Evolutionary conservation across 1,140 invertebrate genomes (phyloP).

Genomic region (Nephila pilipes): DNA sequence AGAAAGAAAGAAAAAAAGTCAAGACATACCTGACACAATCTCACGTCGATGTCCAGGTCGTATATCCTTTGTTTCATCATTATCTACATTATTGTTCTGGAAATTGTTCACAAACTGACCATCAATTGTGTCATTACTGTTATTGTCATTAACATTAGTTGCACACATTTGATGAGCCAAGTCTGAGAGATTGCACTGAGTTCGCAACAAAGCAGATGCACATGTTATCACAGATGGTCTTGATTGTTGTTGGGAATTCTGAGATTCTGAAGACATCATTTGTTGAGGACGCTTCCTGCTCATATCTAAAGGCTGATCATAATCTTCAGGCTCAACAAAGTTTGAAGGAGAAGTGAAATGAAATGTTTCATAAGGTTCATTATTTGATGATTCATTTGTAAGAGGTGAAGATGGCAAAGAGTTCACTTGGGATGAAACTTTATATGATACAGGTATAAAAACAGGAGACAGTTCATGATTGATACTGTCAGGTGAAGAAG

Average conservation of each 20-base stretch:
- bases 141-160: constrained; percentile 53
- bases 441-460: constrained; percentile 17
- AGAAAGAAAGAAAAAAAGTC: too few relatives aligned
- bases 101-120: constrained; percentile 45
- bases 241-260: constrained; percentile 76
- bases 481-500: constrained; percentile 73
- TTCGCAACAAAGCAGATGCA: constrained; percentile 78
- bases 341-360: constrained; percentile 13
- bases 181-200: constrained; percentile 64
- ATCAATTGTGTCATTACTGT: constrained; percentile 1
- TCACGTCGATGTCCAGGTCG: constrained; percentile 76
- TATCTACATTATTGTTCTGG: constrained; percentile 73
- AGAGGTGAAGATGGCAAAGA: constrained; percentile 69
- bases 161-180: constrained; percentile 67
- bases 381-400: constrained; percentile 43
- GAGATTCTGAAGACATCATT: background rate
- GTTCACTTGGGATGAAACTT: constrained; percentile 39
- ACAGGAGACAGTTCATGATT: constrained; percentile 54
- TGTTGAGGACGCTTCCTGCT: constrained; percentile 54
- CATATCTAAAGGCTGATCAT: constrained; percentile 76
- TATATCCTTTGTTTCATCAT: constrained; percentile 42
- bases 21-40: constrained; percentile 75
- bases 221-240: constrained; percentile 81
- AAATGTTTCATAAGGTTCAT: constrained; percentile 42
- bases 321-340: constrained; percentile 47